Evolutionary conservation across 2,888 invertebrate species (phyloP).

Genomic region (Torymus texanus): DNA sequence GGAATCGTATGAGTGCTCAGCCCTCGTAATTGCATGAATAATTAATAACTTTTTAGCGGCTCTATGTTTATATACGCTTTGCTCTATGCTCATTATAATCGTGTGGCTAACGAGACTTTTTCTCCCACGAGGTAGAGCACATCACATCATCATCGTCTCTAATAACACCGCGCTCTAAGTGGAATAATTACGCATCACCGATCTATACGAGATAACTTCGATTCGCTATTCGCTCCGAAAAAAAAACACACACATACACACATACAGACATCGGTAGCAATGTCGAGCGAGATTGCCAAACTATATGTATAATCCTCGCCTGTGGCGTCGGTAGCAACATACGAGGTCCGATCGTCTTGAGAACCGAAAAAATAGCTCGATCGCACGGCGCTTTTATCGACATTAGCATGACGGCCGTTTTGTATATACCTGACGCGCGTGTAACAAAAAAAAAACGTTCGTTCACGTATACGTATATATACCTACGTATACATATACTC

Average conservation of each 20-base stretch:
- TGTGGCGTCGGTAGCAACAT: background rate
- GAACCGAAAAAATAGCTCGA: background rate
- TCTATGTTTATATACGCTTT: no score
- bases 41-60: constrained; percentile 32
- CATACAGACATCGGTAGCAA: constrained; percentile 12
- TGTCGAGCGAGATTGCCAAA: constrained; percentile 3
- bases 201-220: constrained; percentile 12
- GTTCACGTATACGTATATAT: no score
- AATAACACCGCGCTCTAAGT: constrained; percentile 18
- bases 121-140: constrained; percentile 7
- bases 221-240: background rate
- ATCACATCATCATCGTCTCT: constrained; percentile 32
- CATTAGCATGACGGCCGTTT: constrained; percentile 33
- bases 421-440: background rate
- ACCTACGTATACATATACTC: no score
- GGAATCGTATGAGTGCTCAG: background rate
- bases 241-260: background rate
- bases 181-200: constrained; percentile 40
- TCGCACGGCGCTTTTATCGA: constrained; percentile 33
- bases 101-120: constrained; percentile 18
- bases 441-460: background rate
- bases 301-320: background rate
- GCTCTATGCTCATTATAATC: background rate
- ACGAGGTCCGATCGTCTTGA: background rate
- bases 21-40: constrained; percentile 41